These are phyloP conservation scores for Parthenolecanium corni DNA, from an alignment of 2,888 invertebrate species.

Conservation along the genomic window DNA sequence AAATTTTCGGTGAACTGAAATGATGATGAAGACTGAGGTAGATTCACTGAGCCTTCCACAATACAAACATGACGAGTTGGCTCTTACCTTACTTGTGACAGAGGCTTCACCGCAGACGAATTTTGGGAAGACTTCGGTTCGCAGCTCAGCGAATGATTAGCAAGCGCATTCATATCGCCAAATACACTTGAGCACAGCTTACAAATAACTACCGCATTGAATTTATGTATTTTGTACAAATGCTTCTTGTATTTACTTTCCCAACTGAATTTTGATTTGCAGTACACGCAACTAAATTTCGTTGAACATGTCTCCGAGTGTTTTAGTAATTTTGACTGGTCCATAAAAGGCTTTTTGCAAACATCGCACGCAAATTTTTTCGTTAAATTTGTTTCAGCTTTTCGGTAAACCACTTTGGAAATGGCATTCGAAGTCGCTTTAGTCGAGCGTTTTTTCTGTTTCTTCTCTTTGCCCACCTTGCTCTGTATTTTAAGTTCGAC, in stretches of 20 bases:
- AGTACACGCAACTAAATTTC: slow-evolving; percentile 11
- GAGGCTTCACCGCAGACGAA: too few relatives aligned
- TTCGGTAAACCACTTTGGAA: background rate
- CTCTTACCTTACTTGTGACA: too few relatives aligned
- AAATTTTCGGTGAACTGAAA: too few relatives aligned
- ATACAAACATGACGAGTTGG: too few relatives aligned
- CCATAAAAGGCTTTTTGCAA: slow-evolving; percentile 15
- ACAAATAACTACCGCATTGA: slow-evolving; percentile 18
- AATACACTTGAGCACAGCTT: slow-evolving; percentile 17
- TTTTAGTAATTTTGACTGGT: slow-evolving; percentile 11
- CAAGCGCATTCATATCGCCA: slow-evolving; percentile 1
- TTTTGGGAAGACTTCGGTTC: too few relatives aligned
- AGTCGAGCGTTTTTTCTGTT: background rate
- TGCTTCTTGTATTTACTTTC: slow-evolving; percentile 24
- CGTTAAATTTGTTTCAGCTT: background rate
- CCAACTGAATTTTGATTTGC: slow-evolving; percentile 18
- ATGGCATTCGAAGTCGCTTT: background rate
- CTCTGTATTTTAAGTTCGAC: background rate
- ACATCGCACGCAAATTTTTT: slow-evolving; percentile 5
- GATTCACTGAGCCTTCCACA: too few relatives aligned
- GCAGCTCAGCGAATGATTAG: slow-evolving; percentile 15
- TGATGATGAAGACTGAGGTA: too few relatives aligned
- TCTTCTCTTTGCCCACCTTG: background rate
- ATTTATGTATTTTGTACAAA: slow-evolving; percentile 10
- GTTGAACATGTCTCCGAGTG: slow-evolving; percentile 6